A percentile compares a stretch with the other conserved stretches of the same genome.
Conservation (phyloP, 2,113 vertebrate genomes). For the Carettochelys insculpta region DNA sequence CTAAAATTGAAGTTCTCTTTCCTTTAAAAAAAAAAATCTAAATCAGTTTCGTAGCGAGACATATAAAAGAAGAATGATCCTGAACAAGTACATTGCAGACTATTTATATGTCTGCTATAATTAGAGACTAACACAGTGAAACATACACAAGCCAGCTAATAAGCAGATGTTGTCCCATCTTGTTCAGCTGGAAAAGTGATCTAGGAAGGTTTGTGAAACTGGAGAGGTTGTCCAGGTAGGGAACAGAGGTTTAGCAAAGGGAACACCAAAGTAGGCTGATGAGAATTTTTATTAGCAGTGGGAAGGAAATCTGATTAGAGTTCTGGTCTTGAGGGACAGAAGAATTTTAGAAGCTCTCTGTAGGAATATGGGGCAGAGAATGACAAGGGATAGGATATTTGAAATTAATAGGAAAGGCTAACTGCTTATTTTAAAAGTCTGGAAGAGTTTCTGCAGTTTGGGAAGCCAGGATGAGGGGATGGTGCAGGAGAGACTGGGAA, state of each 20-base stretch:
- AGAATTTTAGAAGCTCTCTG: not conserved
- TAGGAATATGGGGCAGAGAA: not conserved
- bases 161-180: constrained; percentile 20
- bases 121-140: constrained; percentile 57
- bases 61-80: constrained; percentile 49
- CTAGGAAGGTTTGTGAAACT: not conserved
- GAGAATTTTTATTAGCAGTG: not conserved
- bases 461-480: not conserved
- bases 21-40: constrained; percentile 47
- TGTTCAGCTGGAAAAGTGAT: not conserved
- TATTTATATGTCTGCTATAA: constrained; percentile 37
- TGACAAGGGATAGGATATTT: not conserved
- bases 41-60: constrained; percentile 36
- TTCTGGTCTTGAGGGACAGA: not conserved
- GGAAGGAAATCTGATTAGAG: not conserved
- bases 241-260: not conserved
- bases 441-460: not conserved
- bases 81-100: constrained; percentile 32
- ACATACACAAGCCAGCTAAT: constrained; percentile 3
- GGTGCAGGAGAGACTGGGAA: not conserved
- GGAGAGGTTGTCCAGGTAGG: not conserved
- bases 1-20: constrained; percentile 50
- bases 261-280: not conserved
- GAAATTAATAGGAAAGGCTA: not conserved
- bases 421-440: not conserved